Evolutionary conservation across 2,888 invertebrate genomes (phyloP).

Genomic region (Lithophane semibrunnea): DNA sequence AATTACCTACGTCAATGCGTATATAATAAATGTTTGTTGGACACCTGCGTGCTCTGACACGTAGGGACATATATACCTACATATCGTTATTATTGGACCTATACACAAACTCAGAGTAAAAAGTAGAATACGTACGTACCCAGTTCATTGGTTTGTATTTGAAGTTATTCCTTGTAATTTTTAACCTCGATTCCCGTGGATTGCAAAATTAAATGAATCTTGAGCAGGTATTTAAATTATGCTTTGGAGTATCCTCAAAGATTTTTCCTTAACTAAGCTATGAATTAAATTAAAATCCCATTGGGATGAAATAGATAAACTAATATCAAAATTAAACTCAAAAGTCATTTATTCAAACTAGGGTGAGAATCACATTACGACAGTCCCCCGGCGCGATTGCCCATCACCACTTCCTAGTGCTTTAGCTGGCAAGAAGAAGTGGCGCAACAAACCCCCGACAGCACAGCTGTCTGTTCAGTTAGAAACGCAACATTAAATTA

Average conservation of each 20-base stretch:
- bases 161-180: conserved; percentile 9
- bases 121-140: neutral
- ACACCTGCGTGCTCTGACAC: conserved; percentile 17
- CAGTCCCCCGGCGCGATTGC: no score
- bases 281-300: conserved; percentile 23
- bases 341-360: no score
- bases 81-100: conserved; percentile 1
- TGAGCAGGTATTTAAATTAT: conserved; percentile 1
- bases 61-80: neutral
- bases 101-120: neutral
- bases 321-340: neutral
- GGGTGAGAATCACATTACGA: no score
- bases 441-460: no score
- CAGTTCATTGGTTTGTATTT: conserved; percentile 20
- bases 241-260: neutral
- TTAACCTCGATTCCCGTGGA: conserved; percentile 11
- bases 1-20: conserved; percentile 35
- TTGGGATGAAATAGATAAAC: conserved; percentile 7
- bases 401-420: no score
- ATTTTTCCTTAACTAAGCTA: conserved; percentile 22
- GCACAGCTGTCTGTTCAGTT: no score
- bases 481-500: no score
- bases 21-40: conserved; percentile 10
- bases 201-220: conserved; percentile 11
- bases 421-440: no score